phyloP scores from a whole-genome alignment of 2,113 vertebrate genomes.

The Hippocampus zosterae region DNA sequence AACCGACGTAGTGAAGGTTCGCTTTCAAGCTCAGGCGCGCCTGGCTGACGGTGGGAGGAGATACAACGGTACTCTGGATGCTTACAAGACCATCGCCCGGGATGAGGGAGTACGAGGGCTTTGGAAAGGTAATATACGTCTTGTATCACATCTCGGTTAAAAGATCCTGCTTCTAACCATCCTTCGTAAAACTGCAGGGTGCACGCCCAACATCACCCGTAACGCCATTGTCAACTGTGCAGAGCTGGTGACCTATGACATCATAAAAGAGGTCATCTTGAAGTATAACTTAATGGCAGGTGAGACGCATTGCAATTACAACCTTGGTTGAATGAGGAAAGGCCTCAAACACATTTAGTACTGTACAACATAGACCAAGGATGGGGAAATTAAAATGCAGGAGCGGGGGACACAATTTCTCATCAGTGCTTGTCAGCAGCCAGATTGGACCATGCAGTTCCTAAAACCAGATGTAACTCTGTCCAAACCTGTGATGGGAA shows the following conservation, averaged over 20 bases:
- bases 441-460: too few relatives aligned
- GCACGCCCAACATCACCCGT: conserved; percentile 86
- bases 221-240: conserved; percentile 92
- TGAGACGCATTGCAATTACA: conserved; percentile 51
- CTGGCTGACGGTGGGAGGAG: conserved; percentile 62
- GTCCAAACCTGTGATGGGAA: too few relatives aligned
- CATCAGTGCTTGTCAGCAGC: too few relatives aligned
- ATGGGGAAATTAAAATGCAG: too few relatives aligned
- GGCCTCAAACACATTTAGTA: too few relatives aligned
- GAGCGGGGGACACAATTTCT: too few relatives aligned
- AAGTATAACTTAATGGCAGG: conserved; percentile 83
- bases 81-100: conserved; percentile 83
- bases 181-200: conserved; percentile 70
- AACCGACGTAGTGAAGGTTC: conserved; percentile 88
- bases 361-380: too few relatives aligned
- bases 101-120: conserved; percentile 82
- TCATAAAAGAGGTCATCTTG: conserved; percentile 87
- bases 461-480: too few relatives aligned
- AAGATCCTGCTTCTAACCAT: neutral
- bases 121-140: conserved; percentile 78
- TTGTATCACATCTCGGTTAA: too few relatives aligned
- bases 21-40: conserved; percentile 80
- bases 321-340: too few relatives aligned
- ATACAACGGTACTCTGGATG: conserved; percentile 82
- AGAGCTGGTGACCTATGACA: conserved; percentile 94